Base-by-base conservation (phyloP, 2,888 invertebrate genomes). In the Seira musarum region DNA sequence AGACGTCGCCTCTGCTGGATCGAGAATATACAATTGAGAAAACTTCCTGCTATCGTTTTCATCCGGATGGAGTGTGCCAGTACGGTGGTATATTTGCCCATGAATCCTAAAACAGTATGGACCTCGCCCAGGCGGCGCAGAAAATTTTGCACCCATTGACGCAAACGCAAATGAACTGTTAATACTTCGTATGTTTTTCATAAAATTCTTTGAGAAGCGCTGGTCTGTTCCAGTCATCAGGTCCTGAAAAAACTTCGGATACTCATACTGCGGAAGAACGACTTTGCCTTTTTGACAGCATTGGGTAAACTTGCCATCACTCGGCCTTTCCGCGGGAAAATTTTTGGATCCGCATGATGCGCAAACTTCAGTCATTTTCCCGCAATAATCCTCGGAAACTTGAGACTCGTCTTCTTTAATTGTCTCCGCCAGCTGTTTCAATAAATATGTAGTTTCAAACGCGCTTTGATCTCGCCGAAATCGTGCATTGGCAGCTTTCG, bases 11-110 rank as follows among this genome's bases (percentile, higher is more conserved):
- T 73, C 24, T 21, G 10, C 46, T 1, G 82, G 30, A 65, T 85
- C 85, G 10, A 85, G 70, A 53, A 86, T 80, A 65, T 84, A 84
- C 2, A 86, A 65, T 65, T 82, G 82, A 10, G 80, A 67, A 65
- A 69, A 86, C 22, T 57, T 46, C n/a, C 46, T 60, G 2, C 24
- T 13, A 8, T 71, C 49, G 13, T 60, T 69, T 17, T 53, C 70
- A 25, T 10, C 10, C 8, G 78, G 71, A 65, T 69, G 60, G 21
- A 65, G 40, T 25, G 60, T 69, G 2, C 66, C 63, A 22, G 64
- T 77, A 30, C 60, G 24, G 46, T 86, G 86, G 61, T 86, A 86
- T 0, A 86, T 78, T 63, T 84, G 82, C 1, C 85, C 84, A 69
- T 85, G 81, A 71, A 86, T 76, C 24, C 76, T 35, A 66, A 79